These are phyloP conservation scores for Timema podura DNA, from an alignment of 2,888 invertebrate species.

Conservation along the genomic window DNA sequence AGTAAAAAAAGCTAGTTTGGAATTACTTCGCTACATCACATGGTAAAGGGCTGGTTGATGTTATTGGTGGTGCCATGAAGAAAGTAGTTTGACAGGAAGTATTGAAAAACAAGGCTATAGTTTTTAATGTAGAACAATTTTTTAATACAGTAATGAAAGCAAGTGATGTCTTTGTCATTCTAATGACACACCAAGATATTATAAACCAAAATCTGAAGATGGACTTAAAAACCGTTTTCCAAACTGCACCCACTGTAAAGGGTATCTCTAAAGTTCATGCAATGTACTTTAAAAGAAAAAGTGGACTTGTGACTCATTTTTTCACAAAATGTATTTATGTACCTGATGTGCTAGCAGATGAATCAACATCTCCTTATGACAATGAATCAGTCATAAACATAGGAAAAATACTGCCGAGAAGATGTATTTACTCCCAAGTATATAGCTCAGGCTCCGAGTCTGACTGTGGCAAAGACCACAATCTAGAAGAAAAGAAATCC, in stretches of 20 bases:
- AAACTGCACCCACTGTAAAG: no score
- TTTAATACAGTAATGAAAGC: neutral
- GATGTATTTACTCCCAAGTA: no score
- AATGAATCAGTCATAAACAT: neutral
- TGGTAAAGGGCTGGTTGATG: neutral
- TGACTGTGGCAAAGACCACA: no score
- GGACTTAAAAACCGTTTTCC: neutral
- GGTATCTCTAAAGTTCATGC: neutral
- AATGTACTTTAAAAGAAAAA: no score
- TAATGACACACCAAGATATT: neutral
- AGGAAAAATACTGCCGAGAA: no score
- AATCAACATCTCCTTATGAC: neutral
- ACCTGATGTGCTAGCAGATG: neutral
- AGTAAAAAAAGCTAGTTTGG: constrained; percentile 3
- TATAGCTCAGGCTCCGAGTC: no score
- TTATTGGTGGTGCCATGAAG: neutral
- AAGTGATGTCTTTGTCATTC: neutral
- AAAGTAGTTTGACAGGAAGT: neutral
- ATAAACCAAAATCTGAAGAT: neutral
- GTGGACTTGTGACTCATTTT: no score
- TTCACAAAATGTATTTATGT: neutral
- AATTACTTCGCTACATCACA: constrained; percentile 21
- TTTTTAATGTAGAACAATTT: neutral
- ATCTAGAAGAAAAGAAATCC: no score
- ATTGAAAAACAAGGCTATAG: neutral